These are phyloP conservation scores for Sarcophaga carnaria DNA, from an alignment of 2,888 invertebrate species.

Conservation along the genomic window DNA sequence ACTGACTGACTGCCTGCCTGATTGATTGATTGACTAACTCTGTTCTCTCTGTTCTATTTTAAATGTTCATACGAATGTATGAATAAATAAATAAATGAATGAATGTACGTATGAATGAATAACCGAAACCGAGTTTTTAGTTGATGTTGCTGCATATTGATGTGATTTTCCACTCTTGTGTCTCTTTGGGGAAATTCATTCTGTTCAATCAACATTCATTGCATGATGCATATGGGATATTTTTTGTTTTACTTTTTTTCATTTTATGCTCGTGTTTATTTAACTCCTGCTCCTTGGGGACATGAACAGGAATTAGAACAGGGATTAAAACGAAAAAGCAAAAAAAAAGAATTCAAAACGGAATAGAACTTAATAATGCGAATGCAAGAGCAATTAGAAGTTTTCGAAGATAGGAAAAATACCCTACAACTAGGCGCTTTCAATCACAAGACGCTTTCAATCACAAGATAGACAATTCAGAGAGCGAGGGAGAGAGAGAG, in stretches of 20 bases:
- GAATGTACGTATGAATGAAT: not conserved
- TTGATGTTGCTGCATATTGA: slow-evolving; percentile 62
- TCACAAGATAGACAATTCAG: too few relatives aligned
- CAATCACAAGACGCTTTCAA: too few relatives aligned
- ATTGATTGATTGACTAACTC: not conserved
- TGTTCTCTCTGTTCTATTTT: not conserved
- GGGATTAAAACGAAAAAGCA: not conserved
- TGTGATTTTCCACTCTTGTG: slow-evolving; percentile 60
- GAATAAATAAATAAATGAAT: not conserved
- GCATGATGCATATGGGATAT: slow-evolving; percentile 17
- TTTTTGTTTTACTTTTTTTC: not conserved
- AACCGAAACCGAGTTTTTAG: slow-evolving; percentile 34
- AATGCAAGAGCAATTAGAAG: not conserved
- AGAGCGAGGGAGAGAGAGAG: too few relatives aligned
- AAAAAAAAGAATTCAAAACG: not conserved
- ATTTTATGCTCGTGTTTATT: not conserved
- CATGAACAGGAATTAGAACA: too few relatives aligned
- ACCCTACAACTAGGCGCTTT: not conserved
- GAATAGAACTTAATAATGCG: not conserved
- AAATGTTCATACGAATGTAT: not conserved
- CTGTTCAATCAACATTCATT: slow-evolving; percentile 31
- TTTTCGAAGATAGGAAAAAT: not conserved
- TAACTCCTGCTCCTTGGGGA: not conserved
- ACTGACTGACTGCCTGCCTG: slow-evolving; percentile 1
- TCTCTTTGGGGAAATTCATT: slow-evolving; percentile 55